Evolutionary conservation across 2,113 vertebrate genomes (phyloP), one percentile per base, ranked within the genome.

Genomic region (Entomyzon cyanotis): DNA sequence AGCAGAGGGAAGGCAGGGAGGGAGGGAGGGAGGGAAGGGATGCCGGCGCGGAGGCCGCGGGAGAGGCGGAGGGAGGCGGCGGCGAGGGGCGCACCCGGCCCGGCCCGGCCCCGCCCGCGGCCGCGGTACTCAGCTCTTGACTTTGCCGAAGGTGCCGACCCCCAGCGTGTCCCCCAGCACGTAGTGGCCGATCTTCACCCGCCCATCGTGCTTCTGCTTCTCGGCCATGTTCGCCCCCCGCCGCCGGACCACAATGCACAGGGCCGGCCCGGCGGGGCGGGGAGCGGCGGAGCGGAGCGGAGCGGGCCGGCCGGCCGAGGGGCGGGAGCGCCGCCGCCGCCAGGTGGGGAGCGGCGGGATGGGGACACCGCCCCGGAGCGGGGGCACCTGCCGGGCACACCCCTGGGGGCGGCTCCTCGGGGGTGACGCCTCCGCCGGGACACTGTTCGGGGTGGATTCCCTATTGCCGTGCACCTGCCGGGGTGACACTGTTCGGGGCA

Each of bases 91-190:
- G 75, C 75, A 7, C 59, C 75, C 76, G 28, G 44, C 59, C 73
- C n/a, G 22, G 20, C 31, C 76, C 76, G 39, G 83, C 47, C 39
- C 55, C 52, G 60, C 53, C 76, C 47, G n/a, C 46, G 37, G 42
- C 49, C 91, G 94, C 91, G 84, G 24, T 88, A 99, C 99, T 99
- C 98, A 99, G 99, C 99, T 99, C 98, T 99, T 99, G 89, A 99
- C 99, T 99, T 99, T 99, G 93, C 99, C 99, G 97, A 99, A 99
- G 86, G 99, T 99, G 93, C 99, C 99, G 95, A 99, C 99, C 96
- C 99, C 99, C 79, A 99, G 98, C 68, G 99, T 99, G 98, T 99
- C 99, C 37, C 99, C 99, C 83, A 99, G 98, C 96, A 99, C 98
- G 97, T 99, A 99, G 97, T 99, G 98, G 31, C 99, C 99, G 96